Conservation (phyloP, 2,888 invertebrate species). For the Hanleya hanleyi region DNA sequence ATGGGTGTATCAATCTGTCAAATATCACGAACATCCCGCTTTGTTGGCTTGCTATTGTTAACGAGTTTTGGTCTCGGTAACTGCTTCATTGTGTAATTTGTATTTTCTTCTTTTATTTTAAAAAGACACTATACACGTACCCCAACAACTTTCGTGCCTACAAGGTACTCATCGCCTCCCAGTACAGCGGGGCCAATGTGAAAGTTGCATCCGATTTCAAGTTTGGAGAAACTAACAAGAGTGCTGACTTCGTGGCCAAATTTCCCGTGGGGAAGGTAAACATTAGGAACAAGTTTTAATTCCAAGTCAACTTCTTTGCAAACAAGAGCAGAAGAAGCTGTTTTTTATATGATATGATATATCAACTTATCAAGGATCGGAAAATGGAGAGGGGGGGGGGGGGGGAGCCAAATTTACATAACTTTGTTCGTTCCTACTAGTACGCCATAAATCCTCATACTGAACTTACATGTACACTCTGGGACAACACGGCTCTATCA, state of each 20-base stretch:
- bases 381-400: background rate
- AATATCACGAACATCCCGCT: background rate
- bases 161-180: conserved; percentile 97
- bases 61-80: background rate
- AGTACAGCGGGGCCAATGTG: conserved; percentile 87
- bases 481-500: no score
- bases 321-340: no score
- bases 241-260: conserved; percentile 89
- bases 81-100: no score
- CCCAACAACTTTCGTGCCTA: conserved; percentile 98
- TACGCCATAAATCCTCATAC: no score
- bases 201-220: conserved; percentile 79
- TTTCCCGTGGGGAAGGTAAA: conserved; percentile 98
- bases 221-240: conserved; percentile 95
- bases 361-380: background rate
- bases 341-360: no score
- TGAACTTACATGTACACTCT: no score
- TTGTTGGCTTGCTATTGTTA: background rate
- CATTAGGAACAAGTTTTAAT: conserved; percentile 21
- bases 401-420: no score
- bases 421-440: no score
- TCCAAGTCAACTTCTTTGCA: no score
- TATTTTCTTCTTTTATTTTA: background rate
- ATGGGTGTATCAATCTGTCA: background rate
- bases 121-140: conserved; percentile 98